Base-by-base conservation (phyloP, 2,888 invertebrate species). In the Callyntrura sp. region DNA sequence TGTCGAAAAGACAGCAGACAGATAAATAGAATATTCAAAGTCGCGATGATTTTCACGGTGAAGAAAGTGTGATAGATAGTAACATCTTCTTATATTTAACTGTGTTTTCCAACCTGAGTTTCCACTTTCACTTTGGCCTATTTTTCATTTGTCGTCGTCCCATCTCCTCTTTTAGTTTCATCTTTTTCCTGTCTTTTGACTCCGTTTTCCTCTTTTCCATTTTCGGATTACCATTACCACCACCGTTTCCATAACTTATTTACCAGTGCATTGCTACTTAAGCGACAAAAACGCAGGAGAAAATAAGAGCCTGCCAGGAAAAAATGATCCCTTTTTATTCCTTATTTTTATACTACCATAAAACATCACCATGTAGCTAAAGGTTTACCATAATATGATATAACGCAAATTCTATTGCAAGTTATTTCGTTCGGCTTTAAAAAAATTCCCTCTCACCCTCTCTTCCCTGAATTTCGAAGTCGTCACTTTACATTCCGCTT, bases 81-180 rank as follows among this genome's bases (percentile, higher is more conserved):
- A 57, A n/a, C 6, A 35, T 83, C 90, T 83, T 48, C 86, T 86
- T 90, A 86, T 90, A 86, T 90, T 85, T 90, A 90, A 90, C 90
- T 86, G 82, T 90, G 85, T 85, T 86, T 90, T 90, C 86, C 78
- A 90, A 90, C 90, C 90, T 83, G 83, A 83, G 89, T 90, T 88
- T 90, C 79, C 51, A 76, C 78, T 90, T 88, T 81, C 82, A 81
- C 84, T 48, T 79, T 62, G 73, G 88, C 85, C 88, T 82, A 86
- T 85, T 85, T 89, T 86, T 82, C 86, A 86, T 85, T 91, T 86
- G 85, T 70, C 70, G 70, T 70, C 76, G 48, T 76, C 76, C 25
- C 48, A 68, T 90, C 82, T 65, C 73, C 78, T 60, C 55, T 45
- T 78, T 78, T 60, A n/a, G 55, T 81, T 90, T 68, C 81, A 25